Conservation (phyloP, 2,113 vertebrate species). For the Sander lucioperca region DNA sequence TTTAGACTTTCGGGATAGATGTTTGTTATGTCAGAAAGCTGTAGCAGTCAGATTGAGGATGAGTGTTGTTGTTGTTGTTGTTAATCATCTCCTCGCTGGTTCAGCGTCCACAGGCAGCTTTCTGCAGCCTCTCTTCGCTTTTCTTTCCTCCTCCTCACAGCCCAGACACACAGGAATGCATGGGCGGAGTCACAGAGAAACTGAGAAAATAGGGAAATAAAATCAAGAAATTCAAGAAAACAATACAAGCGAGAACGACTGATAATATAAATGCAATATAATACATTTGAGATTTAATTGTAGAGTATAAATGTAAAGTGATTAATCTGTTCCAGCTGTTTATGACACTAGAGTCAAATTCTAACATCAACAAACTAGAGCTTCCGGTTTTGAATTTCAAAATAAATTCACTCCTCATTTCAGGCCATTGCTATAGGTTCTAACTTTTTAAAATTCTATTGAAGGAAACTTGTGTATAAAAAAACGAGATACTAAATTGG, state of each 20-base stretch:
- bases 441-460: too few relatives aligned
- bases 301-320: too few relatives aligned
- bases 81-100: slow-evolving; percentile 57
- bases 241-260: fast-evolving
- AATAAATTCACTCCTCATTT: slow-evolving; percentile 18
- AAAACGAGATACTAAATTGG: neutral
- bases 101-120: slow-evolving; percentile 39
- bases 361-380: fast-evolving
- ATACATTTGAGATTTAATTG: fast-evolving
- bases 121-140: slow-evolving; percentile 10
- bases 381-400: slow-evolving; percentile 42
- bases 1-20: neutral
- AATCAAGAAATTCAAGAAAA: neutral
- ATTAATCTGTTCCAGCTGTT: slow-evolving; percentile 32
- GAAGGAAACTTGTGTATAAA: neutral
- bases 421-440: neutral
- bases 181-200: slow-evolving; percentile 57
- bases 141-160: slow-evolving; percentile 39
- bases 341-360: neutral
- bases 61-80: slow-evolving; percentile 45
- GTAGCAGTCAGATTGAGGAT: neutral
- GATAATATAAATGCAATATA: fast-evolving
- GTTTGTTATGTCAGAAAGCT: neutral
- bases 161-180: slow-evolving; percentile 70
- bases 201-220: neutral